Conservation (phyloP, 2,797 vertebrate genomes). For the Anableps anableps region DNA sequence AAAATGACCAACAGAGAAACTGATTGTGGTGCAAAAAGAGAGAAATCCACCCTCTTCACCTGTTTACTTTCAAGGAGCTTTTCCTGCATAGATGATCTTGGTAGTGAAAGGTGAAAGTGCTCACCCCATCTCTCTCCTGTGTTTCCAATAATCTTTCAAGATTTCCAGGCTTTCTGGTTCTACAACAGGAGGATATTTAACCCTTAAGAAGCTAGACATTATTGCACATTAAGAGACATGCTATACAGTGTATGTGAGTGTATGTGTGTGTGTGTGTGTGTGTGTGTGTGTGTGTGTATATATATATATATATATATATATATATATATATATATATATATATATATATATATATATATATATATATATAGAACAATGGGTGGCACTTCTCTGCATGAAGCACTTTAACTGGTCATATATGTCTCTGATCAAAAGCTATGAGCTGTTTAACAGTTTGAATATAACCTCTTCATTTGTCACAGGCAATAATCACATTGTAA, state of each 20-base stretch:
- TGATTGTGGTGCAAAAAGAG: background rate
- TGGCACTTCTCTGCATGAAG: slow-evolving; percentile 63
- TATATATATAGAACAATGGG: slow-evolving; percentile 20
- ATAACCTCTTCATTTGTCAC: slow-evolving; percentile 85
- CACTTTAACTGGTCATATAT: slow-evolving; percentile 79
- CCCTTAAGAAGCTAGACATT: too few relatives aligned
- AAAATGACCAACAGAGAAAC: background rate
- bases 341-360: too few relatives aligned
- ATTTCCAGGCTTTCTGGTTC: background rate
- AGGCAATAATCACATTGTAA: slow-evolving; percentile 83
- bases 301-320: too few relatives aligned
- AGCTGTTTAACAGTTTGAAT: slow-evolving; percentile 82
- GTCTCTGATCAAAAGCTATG: slow-evolving; percentile 83
- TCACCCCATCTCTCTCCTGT: background rate
- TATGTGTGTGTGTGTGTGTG: too few relatives aligned
- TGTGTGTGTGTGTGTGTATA: too few relatives aligned
- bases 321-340: too few relatives aligned
- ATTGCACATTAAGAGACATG: too few relatives aligned
- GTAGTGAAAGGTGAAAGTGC: background rate
- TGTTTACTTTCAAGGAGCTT: background rate
- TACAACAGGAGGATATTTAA: background rate
- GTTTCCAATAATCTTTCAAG: background rate
- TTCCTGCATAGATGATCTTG: background rate
- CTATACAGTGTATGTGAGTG: too few relatives aligned
- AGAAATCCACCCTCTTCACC: background rate